Evolutionary conservation across 2,888 invertebrate genomes (phyloP).

Genomic region (Lysandra coridon): DNA sequence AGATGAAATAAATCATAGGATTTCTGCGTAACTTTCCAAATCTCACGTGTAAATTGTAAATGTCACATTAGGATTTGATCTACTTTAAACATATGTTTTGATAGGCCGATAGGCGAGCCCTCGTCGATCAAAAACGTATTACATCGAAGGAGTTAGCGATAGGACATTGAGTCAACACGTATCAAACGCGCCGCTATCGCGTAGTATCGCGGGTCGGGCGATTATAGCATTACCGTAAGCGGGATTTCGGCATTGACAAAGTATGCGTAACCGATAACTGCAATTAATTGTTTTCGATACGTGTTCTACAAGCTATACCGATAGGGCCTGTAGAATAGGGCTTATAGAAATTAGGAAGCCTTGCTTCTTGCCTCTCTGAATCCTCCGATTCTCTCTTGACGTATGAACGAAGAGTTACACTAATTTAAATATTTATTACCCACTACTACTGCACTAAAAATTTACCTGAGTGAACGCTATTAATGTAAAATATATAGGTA

Average conservation of each 20-base stretch:
- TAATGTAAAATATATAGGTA: no score
- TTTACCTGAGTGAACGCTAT: no score
- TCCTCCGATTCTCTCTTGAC: no score
- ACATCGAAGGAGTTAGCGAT: conserved; percentile 68
- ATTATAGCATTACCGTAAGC: conserved; percentile 69
- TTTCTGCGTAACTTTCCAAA: conserved; percentile 35
- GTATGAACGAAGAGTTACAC: no score
- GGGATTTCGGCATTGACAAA: conserved; percentile 78
- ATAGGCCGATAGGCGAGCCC: conserved; percentile 62
- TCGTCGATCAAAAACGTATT: conserved; percentile 73
- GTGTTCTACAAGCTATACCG: conserved; percentile 63
- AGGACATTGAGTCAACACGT: conserved; percentile 65
- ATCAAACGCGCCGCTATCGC: conserved; percentile 75
- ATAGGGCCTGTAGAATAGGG: not conserved
- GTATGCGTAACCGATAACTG: conserved; percentile 62
- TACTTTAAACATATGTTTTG: conserved; percentile 46
- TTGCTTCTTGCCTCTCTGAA: not conserved
- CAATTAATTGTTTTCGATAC: conserved; percentile 73
- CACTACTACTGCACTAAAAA: no score
- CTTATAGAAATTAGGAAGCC: not conserved
- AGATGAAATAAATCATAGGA: not conserved
- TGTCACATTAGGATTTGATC: conserved; percentile 43
- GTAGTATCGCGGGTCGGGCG: conserved; percentile 46
- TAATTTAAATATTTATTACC: no score
- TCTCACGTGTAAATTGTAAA: conserved; percentile 42